Evolutionary conservation across 37 sponge, comb jelly and placozoan species (phyloP).

Genomic region (Chondrilla cf. caribensis): DNA sequence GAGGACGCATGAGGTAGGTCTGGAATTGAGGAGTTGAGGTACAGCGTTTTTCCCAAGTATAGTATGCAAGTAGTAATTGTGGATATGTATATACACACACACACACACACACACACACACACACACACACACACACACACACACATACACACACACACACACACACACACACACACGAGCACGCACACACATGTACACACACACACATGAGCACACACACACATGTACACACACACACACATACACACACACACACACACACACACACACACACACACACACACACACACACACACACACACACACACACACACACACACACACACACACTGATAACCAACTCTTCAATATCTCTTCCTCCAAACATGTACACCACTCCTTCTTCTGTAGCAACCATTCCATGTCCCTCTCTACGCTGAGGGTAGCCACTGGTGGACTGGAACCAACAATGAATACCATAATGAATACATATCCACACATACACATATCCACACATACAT

Average conservation of each 20-base stretch:
- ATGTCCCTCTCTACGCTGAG: constrained; percentile 14
- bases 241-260: neutral
- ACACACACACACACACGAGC: neutral
- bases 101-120: neutral
- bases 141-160: neutral
- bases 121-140: neutral
- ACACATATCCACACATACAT: neutral
- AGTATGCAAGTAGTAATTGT: too few relatives aligned
- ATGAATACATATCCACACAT: neutral
- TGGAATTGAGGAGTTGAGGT: neutral
- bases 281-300: neutral
- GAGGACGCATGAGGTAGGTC: neutral
- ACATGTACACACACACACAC: neutral
- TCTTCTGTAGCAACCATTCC: neutral
- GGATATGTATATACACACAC: neutral
- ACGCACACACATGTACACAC: neutral
- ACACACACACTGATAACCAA: neutral
- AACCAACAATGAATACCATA: neutral
- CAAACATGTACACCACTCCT: constrained; percentile 33
- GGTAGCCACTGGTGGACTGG: neutral
- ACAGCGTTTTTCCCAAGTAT: too few relatives aligned
- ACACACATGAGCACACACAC: neutral
- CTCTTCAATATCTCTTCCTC: constrained; percentile 22
- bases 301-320: neutral
- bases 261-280: neutral